Percentiles rank a stretch among this genome's conserved stretches.
Conservation (phyloP, 2,797 vertebrate genomes). For the Scyliorhinus canicula region DNA sequence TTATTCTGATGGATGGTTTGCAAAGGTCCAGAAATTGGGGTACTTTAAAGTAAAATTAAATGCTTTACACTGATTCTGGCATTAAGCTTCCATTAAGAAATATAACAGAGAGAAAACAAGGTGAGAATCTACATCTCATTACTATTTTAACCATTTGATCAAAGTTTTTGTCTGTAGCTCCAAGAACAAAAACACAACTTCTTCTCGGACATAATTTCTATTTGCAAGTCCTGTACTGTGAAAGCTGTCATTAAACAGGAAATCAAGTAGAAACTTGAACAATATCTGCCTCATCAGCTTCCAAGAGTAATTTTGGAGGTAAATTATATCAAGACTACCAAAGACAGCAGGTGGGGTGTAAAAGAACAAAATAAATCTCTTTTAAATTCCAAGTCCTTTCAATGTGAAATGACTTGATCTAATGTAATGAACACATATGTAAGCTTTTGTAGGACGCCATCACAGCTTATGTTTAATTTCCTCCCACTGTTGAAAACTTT, state of each 20-base stretch:
- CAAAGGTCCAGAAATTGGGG: neutral
- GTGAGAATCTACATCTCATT: neutral
- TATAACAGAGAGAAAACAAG: neutral
- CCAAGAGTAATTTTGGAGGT: neutral
- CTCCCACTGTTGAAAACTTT: slow-evolving; percentile 1
- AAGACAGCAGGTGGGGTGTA: neutral
- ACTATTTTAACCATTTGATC: neutral
- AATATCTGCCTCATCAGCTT: neutral
- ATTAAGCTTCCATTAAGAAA: neutral
- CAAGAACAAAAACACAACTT: neutral
- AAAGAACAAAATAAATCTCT: neutral
- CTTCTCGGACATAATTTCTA: no score
- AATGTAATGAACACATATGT: neutral
- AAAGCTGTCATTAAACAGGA: neutral
- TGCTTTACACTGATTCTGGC: neutral
- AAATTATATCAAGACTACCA: neutral
- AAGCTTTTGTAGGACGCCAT: neutral
- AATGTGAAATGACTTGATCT: neutral
- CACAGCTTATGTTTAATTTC: neutral
- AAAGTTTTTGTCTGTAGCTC: neutral
- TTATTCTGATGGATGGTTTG: neutral
- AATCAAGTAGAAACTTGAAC: neutral
- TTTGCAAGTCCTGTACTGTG: neutral
- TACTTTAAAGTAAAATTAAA: neutral
- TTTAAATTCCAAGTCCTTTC: neutral